Evolutionary conservation across 1,140 invertebrate species (phyloP), one percentile per base, ranked within the genome.

Genomic region (Lordiphosa collinella): DNA sequence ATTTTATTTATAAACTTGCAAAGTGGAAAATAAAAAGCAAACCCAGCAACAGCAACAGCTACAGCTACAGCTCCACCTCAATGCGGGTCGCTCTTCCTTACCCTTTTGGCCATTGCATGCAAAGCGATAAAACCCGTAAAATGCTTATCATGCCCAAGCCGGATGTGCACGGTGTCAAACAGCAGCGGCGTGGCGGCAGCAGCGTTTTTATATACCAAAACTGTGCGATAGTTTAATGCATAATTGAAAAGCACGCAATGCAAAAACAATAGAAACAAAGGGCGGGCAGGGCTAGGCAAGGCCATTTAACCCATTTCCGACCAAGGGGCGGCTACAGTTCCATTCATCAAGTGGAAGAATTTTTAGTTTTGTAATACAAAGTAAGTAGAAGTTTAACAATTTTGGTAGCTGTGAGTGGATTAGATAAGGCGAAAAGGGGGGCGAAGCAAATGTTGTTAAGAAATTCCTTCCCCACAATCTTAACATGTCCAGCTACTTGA

Each of bases 231-330:
- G 74, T 73, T 80, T 74, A 80, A 82, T 82, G 78, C 72, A 82
- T 82, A 82, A 82, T 82, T 84, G 78, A 82, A 84, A 82, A 84
- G 68, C 78, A 82, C 78, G 78, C 72, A 84, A 73, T 64, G 78
- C 53, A 60, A 51, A 41, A 68, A 78, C 74, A 73, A 78, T 73
- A 73, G 68, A 62, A 36, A 55, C 25, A 25, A 12, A 18, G 38
- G n/a, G 10, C 31, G 16, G 36, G 14, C 34, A 55, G 53, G 32
- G 36, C 34, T 41, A 13, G 32, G 32, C 43, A 55, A 62, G 54
- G 40, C 59, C 71, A 64, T 73, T 66, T 73, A 56, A 54, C 22
- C 51, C 63, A 57, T 57, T 56, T 44, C 52, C 51, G 37, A 41
- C 36, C 18, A 11, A 34, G 13, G 58, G 52, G n/a, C 10, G 41